Evolutionary conservation across 2,888 invertebrate genomes (phyloP), one percentile per base, ranked within the genome.

Genomic region (Platerodrilus igneus): DNA sequence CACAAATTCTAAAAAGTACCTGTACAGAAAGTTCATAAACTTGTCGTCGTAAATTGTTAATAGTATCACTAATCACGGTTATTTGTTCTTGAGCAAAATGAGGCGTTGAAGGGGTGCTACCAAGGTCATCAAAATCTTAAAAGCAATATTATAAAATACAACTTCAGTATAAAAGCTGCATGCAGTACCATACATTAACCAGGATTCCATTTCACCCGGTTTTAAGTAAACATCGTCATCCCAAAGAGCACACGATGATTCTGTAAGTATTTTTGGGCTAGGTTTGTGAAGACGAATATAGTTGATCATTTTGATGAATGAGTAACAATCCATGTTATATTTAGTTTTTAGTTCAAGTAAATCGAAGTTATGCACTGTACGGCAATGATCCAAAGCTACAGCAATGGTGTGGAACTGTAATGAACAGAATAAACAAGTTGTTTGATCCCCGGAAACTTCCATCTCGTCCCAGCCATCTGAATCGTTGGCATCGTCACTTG

Each of bases 301-400:
- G 68, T 90, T 91, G 1, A 91, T 78, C 57, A 91, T 66, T 63
- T 86, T 86, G 15, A 86, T 82, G 52, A 83, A 87, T 0, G 83
- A 82, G 66, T 90, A 88, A 57, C 83, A 83, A 62, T 90, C 88
- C 78, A 90, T 82, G 51, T 76, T 76, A 56, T 82, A 81, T 60
- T 78, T 83, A 2, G 64, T 63, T 64, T 86, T 84, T 20, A 89
- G 68, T 29, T 68, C 65, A 4, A 73, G 66, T 37, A 89, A 68
- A 60, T 79, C 76, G 50, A 90, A 81, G 35, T 73, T 73, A 57
- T 89, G 89, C 9, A 59, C 67, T 3, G 63, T 63, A 47, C 76
- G 75, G 47, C 86, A 78, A 62, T 90, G 89, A 13, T 74, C 68
- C 32, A 86, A 66, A 14, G 82, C 84, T 39, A 73, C 72, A 18